Conservation (phyloP, 2,113 vertebrate genomes). For the Hypanus sabinus region DNA sequence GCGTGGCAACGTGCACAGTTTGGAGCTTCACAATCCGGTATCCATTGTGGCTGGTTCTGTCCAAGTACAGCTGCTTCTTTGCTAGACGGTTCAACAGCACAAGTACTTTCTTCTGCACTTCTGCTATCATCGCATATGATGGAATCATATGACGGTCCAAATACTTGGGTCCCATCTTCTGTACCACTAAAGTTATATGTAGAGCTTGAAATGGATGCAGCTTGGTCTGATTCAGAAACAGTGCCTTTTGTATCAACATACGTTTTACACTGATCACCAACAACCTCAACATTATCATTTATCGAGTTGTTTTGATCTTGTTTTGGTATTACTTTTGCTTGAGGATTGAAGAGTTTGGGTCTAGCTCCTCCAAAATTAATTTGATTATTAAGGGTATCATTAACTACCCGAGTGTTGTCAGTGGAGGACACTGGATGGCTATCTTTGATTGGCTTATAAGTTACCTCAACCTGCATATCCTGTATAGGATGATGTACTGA, state of each 20-base stretch:
- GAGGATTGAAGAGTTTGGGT: conserved; percentile 67
- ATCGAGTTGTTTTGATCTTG: conserved; percentile 43
- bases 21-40: conserved; percentile 88
- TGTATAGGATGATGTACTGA: not conserved
- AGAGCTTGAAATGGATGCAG: conserved; percentile 39
- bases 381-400: conserved; percentile 44
- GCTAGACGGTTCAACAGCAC: conserved; percentile 45
- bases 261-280: conserved; percentile 40
- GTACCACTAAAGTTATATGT: conserved; percentile 35
- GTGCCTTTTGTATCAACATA: conserved; percentile 34
- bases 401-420: conserved; percentile 41
- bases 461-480: not conserved
- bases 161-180: conserved; percentile 12
- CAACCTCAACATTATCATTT: conserved; percentile 39
- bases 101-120: conserved; percentile 1
- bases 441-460: not conserved
- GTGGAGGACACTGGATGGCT: conserved; percentile 42
- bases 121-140: not conserved
- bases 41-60: conserved; percentile 76
- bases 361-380: conserved; percentile 66
- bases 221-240: not conserved
- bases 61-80: conserved; percentile 55
- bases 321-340: conserved; percentile 47
- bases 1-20: conserved; percentile 86
- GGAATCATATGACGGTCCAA: conserved; percentile 26